Conservation (phyloP, 2,113 vertebrate species). For the Thalassoma bifasciatum region DNA sequence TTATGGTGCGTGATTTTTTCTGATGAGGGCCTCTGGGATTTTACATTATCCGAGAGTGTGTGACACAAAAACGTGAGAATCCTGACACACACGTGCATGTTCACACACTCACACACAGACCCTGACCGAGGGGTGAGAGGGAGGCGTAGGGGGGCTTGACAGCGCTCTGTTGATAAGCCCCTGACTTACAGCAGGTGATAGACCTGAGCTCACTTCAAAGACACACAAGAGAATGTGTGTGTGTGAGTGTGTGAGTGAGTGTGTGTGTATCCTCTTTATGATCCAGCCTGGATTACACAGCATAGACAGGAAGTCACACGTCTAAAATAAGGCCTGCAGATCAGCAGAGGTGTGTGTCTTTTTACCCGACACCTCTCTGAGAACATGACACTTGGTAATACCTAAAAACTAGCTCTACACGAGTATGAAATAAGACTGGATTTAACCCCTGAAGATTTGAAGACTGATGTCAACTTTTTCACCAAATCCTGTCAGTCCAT, state of each 20-base stretch:
- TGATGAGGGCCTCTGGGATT: neutral
- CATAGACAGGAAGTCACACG: constrained; percentile 81
- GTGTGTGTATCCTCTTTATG: constrained; percentile 14
- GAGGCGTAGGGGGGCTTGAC: constrained; percentile 1
- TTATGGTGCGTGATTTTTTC: neutral
- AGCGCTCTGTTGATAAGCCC: constrained; percentile 37
- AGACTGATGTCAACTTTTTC: too few relatives aligned
- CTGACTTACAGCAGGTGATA: constrained; percentile 29
- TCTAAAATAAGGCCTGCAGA: constrained; percentile 70
- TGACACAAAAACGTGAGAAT: neutral
- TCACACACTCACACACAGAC: constrained; percentile 15
- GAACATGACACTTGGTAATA: constrained; percentile 46
- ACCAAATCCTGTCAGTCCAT: too few relatives aligned
- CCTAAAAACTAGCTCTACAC: neutral
- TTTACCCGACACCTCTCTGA: constrained; percentile 19
- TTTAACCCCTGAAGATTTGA: neutral
- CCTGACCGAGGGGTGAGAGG: constrained; percentile 1
- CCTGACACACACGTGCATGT: neutral
- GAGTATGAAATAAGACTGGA: neutral
- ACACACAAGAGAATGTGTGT: neutral
- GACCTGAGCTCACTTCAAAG: constrained; percentile 34
- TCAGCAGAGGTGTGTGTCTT: constrained; percentile 46
- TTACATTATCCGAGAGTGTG: neutral
- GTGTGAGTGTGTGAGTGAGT: neutral
- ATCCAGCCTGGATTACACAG: constrained; percentile 51